Evolutionary conservation across 2,888 invertebrate species (phyloP).

Genomic region (Schizaphis graminum): DNA sequence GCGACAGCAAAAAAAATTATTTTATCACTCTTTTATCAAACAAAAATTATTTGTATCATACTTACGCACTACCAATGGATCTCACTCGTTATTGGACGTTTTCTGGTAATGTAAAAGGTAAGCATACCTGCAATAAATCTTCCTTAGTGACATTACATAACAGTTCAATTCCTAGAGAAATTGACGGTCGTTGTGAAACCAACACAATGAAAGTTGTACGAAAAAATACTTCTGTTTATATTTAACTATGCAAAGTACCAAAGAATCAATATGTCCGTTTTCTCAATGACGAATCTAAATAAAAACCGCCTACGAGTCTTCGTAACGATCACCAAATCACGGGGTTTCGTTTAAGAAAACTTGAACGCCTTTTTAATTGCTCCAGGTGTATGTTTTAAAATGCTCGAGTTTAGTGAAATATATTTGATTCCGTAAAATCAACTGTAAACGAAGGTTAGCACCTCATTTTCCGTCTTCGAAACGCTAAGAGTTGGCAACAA

Average conservation of each 20-base stretch:
- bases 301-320: not conserved
- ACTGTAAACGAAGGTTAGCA: not conserved
- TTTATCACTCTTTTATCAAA: not conserved
- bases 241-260: not conserved
- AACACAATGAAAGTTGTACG: not conserved
- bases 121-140: not conserved
- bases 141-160: not conserved
- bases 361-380: slow-evolving; percentile 19
- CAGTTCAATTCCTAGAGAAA: not conserved
- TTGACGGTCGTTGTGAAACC: not conserved
- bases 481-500: not conserved
- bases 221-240: not conserved
- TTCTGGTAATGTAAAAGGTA: not conserved
- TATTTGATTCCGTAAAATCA: not conserved
- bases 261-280: not conserved
- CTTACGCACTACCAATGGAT: not conserved
- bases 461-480: not conserved
- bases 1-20: not conserved
- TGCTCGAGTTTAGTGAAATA: not conserved
- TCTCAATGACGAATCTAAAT: not conserved
- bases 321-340: not conserved
- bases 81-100: not conserved
- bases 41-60: not conserved
- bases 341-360: not conserved
- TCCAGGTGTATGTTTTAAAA: not conserved